phyloP scores from a whole-genome alignment of 2,113 vertebrate species.

The Periophthalmodon schlosseri region DNA sequence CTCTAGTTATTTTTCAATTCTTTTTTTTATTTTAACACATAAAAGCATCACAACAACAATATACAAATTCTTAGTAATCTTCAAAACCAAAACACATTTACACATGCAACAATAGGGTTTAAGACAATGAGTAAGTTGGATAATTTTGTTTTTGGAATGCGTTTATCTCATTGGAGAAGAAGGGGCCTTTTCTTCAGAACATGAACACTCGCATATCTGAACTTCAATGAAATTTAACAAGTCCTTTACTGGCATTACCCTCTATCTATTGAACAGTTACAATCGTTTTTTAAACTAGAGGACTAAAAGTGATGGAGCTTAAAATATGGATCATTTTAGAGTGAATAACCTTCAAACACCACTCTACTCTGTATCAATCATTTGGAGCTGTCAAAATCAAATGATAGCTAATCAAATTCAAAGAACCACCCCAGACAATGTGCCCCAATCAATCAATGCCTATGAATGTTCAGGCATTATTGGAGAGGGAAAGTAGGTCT shows the following conservation, averaged over 20 bases:
- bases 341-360: constrained; percentile 39
- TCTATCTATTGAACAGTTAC: constrained; percentile 66
- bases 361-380: constrained; percentile 23
- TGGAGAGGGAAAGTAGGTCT: neutral
- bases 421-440: constrained; percentile 70
- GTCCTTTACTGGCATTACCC: constrained; percentile 67
- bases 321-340: constrained; percentile 37
- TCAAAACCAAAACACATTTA: constrained; percentile 89
- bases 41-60: constrained; percentile 93
- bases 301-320: constrained; percentile 11
- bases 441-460: constrained; percentile 62
- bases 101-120: constrained; percentile 92
- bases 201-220: constrained; percentile 42
- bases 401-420: constrained; percentile 45
- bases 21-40: constrained; percentile 86
- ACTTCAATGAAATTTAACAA: constrained; percentile 51
- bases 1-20: constrained; percentile 60
- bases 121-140: constrained; percentile 85
- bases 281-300: constrained; percentile 44
- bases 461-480: constrained; percentile 5
- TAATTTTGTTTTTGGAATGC: constrained; percentile 77
- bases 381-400: constrained; percentile 37
- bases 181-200: constrained; percentile 52
- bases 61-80: constrained; percentile 88
- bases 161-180: constrained; percentile 56